Base-by-base conservation (phyloP, 1,140 invertebrate genomes). In the Eumeta japonica region DNA sequence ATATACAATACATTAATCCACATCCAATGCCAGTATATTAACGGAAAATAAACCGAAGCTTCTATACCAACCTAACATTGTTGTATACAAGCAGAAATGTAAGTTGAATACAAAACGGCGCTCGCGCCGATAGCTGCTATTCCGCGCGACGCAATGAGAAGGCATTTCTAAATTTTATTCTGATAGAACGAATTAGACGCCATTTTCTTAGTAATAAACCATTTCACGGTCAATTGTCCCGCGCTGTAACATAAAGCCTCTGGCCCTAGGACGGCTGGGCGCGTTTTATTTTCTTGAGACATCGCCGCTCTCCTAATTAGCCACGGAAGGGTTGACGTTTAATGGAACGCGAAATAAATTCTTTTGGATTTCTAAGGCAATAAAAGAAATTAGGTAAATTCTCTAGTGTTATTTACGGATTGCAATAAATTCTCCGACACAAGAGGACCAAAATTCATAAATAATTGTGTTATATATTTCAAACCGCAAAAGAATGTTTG, bases 301-400 rank as follows among this genome's bases (percentile, higher is more conserved):
- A n/a, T n/a, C n/a, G n/a, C n/a, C n/a, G 37, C 34, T 15, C 16
- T 28, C 18, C 41, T 46, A 42, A 51, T 52, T 54, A 50, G 52
- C 37, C 14, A 49, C 46, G 53, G 39, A 47, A 52, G 50, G 53
- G 53, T 47, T 46, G 39, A 41, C 35, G 28, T 10, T 24, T 41
- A 56, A 56, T 44, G 38, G 45, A 35, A 42, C 53, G 19, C 46
- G 48, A 54, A 54, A 48, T 51, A 50, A 48, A 50, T 41, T 46
- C 39, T 43, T 45, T 43, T 30, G 37, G 40, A 30, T 40, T 50
- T 39, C n/a, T 31, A 39, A 50, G 51, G 48, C 27, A 36, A 40
- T 54, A 37, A 46, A 48, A 54, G 51, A 46, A 48, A 54, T 43
- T 48, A 16, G 4, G 14, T 12, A 17, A 15, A 36, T 10, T 10